Conservation (phyloP, 2,888 invertebrate genomes). For the Folsomia candida region DNA sequence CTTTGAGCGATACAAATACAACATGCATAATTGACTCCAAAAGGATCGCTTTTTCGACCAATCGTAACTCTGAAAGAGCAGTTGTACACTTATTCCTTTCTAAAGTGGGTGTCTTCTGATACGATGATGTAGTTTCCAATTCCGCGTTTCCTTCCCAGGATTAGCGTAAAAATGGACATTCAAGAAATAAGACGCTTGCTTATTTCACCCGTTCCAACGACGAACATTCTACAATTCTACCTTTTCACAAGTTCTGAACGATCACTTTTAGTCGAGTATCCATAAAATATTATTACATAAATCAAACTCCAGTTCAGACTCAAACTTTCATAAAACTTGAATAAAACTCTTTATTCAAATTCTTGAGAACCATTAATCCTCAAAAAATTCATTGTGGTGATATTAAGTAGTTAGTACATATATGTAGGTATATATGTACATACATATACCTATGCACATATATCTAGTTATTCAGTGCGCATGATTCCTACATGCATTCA, state of each 20-base stretch:
- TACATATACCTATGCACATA: too few species aligned
- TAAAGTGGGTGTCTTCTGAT: too few species aligned
- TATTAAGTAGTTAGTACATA: too few species aligned
- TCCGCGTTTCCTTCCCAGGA: background rate
- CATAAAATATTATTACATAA: conserved; percentile 3
- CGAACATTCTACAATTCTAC: too few species aligned
- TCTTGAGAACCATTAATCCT: background rate
- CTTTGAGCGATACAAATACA: background rate
- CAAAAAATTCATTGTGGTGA: too few species aligned
- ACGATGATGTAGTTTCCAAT: too few species aligned
- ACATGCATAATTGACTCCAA: background rate
- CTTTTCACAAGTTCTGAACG: too few species aligned
- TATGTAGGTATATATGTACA: too few species aligned
- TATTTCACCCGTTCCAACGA: too few species aligned
- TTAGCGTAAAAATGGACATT: background rate
- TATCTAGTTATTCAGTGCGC: too few species aligned
- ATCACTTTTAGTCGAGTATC: background rate
- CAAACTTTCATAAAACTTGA: background rate
- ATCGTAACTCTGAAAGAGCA: background rate
- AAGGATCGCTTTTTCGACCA: background rate
- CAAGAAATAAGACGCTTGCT: background rate
- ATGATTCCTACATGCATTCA: too few species aligned
- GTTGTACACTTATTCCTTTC: too few species aligned
- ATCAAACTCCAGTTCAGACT: background rate
- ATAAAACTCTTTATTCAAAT: background rate